These are phyloP conservation scores for Brenthis hecate DNA, from an alignment of 2,888 invertebrate species.

Conservation along the genomic window DNA sequence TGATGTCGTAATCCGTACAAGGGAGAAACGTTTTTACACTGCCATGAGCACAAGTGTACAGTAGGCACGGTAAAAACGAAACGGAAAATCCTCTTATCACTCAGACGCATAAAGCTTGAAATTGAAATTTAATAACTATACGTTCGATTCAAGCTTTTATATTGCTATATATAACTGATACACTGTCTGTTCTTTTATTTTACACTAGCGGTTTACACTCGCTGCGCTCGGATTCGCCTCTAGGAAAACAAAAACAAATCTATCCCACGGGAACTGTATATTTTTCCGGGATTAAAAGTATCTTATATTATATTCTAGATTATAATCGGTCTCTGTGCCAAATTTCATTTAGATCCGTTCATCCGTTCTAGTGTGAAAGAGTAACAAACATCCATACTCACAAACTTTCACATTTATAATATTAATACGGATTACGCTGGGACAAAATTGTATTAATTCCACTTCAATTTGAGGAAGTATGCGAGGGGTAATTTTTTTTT, in stretches of 20 bases:
- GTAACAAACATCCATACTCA: no score
- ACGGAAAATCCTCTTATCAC: slow-evolving; percentile 66
- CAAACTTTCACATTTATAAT: no score
- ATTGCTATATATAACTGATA: not conserved
- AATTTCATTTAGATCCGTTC: no score
- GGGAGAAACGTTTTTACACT: slow-evolving; percentile 56
- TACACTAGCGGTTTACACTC: no score
- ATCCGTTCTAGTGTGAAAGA: no score
- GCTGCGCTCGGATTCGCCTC: no score
- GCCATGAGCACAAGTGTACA: slow-evolving; percentile 54
- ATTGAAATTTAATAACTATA: slow-evolving; percentile 55
- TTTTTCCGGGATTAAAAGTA: no score
- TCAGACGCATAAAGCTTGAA: slow-evolving; percentile 66
- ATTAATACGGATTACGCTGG: slow-evolving; percentile 43
- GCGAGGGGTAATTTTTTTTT: no score
- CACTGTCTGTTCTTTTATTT: slow-evolving; percentile 22
- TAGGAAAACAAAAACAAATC: no score
- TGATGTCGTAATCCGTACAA: slow-evolving; percentile 64
- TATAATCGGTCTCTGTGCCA: no score
- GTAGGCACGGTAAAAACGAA: slow-evolving; percentile 38
- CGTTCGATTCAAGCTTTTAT: slow-evolving; percentile 5
- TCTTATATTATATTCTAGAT: no score
- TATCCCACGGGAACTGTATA: no score
- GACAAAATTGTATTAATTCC: slow-evolving; percentile 11
- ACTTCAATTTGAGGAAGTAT: not conserved